Evolutionary conservation across 2,113 vertebrate genomes (phyloP), one percentile per base, ranked within the genome.

Genomic region (Dryoscopus gambensis): DNA sequence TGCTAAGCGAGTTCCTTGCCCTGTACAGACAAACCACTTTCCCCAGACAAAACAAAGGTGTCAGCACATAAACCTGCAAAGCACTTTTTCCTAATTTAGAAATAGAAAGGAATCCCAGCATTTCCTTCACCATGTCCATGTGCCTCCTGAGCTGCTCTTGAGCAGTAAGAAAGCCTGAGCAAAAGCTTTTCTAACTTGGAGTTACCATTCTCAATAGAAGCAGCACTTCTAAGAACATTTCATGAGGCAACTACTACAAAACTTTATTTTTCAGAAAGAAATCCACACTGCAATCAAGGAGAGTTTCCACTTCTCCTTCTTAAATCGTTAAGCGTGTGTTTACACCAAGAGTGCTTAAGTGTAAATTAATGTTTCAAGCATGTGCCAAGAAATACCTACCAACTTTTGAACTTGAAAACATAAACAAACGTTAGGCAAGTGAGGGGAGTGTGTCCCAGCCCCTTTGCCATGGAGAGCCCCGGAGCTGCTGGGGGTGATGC

Each of bases 401-500:
- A 75, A 55, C 47, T 87, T 49, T 33, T 69, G 49, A 55, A 63
- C 30, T 28, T 62, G 50, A 49, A 74, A 95, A 79, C 15, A 86
- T 14, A 84, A 94, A 82, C 39, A 49, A 62, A 46, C 0, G 1
- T 39, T 5, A 22, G 80, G 57, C 9, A 42, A 75, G 56, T 22
- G 59, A 70, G 52, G 47, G 44, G 59, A 31, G 21, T 4, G 52
- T 42, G 70, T 35, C 77, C 64, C 6, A 37, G 15, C 33, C 69
- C 31, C 79, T 44, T 8, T n/a, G 69, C 20, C 83, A n/a, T 1
- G 10, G 74, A 14, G 59, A 89, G 84, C 82, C 55, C 15, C 3
- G 8, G 59, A 49, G 93, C 79, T 89, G 96, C 95, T 90, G 75
- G 88, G 97, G 94, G 90, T 98, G 98, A 97, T 96, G 94, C 95